These are phyloP conservation scores for Artibeus jamaicensis DNA, from an alignment of 2,797 vertebrate species.

Conservation along the genomic window DNA sequence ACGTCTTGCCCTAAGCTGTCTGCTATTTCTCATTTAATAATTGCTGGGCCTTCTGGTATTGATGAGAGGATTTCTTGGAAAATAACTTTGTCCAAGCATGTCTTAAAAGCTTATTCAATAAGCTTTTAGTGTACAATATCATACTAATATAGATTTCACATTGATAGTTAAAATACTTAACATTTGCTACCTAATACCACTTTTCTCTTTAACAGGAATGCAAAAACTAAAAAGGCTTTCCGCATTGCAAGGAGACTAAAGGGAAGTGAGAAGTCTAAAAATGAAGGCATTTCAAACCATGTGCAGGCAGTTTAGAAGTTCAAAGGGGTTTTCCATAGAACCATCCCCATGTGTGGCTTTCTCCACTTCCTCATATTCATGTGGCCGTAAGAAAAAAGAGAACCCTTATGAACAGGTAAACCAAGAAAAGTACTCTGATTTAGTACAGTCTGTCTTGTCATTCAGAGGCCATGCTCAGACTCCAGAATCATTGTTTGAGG, in stretches of 20 bases:
- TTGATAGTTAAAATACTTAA: not conserved
- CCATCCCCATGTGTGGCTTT: conserved; percentile 68
- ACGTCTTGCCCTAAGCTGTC: not conserved
- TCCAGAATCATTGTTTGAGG: conserved; percentile 85
- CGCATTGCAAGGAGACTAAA: not conserved
- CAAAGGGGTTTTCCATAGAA: conserved; percentile 65
- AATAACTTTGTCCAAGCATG: not conserved
- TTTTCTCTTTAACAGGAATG: conserved; percentile 54
- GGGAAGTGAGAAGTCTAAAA: conserved; percentile 41
- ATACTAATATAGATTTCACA: not conserved
- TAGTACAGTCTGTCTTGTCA: conserved; percentile 88
- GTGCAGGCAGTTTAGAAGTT: conserved; percentile 45
- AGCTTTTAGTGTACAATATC: not conserved
- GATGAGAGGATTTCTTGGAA: not conserved
- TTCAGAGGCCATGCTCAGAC: conserved; percentile 85
- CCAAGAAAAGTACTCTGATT: conserved; percentile 88
- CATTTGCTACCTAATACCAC: not conserved
- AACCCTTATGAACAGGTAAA: conserved; percentile 89
- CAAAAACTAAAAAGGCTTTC: not conserved
- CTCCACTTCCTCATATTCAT: conserved; percentile 77
- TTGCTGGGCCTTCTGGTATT: not conserved
- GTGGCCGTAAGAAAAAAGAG: conserved; percentile 83
- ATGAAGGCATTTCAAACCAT: conserved; percentile 79
- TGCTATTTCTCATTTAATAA: not conserved
- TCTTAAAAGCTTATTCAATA: not conserved